These are phyloP conservation scores for Heliconius hewitsoni DNA, from an alignment of 1,140 invertebrate genomes.

Conservation along the genomic window DNA sequence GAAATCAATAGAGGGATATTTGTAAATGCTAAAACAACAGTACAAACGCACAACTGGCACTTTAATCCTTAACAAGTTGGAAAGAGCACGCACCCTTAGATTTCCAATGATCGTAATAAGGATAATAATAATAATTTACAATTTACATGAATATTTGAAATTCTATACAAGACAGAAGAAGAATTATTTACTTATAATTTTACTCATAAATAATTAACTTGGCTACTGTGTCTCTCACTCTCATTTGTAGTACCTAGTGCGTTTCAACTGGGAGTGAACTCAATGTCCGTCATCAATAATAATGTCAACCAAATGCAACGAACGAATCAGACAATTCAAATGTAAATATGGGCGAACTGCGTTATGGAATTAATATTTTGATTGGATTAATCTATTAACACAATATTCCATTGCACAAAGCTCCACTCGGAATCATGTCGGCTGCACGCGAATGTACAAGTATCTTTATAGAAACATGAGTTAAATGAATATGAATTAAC, in stretches of 20 bases:
- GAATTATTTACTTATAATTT: not conserved
- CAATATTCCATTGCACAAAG: conserved; percentile 63
- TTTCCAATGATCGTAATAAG: conserved; percentile 41
- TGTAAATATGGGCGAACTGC: conserved; percentile 70
- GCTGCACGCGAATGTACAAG: conserved; percentile 32
- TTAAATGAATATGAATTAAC: not conserved
- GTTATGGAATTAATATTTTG: conserved; percentile 76
- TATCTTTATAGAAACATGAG: conserved; percentile 10
- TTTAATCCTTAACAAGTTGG: conserved; percentile 64
- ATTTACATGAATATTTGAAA: conserved; percentile 61
- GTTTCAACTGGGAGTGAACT: not conserved
- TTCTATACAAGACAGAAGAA: conserved; percentile 1
- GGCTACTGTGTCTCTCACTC: not conserved
- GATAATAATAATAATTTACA: conserved; percentile 59
- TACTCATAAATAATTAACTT: not conserved
- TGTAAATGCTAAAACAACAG: conserved; percentile 57
- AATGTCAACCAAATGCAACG: conserved; percentile 61
- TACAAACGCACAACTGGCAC: conserved; percentile 66
- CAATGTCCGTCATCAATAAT: conserved; percentile 38
- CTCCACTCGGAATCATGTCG: conserved; percentile 43
- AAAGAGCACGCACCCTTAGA: conserved; percentile 64
- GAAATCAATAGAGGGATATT: conserved; percentile 64
- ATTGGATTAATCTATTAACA: conserved; percentile 79
- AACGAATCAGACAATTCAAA: conserved; percentile 67
- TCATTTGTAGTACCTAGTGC: not conserved